These are phyloP conservation scores for Euglossa dilemma DNA, from an alignment of 1,140 invertebrate species.

Conservation along the genomic window DNA sequence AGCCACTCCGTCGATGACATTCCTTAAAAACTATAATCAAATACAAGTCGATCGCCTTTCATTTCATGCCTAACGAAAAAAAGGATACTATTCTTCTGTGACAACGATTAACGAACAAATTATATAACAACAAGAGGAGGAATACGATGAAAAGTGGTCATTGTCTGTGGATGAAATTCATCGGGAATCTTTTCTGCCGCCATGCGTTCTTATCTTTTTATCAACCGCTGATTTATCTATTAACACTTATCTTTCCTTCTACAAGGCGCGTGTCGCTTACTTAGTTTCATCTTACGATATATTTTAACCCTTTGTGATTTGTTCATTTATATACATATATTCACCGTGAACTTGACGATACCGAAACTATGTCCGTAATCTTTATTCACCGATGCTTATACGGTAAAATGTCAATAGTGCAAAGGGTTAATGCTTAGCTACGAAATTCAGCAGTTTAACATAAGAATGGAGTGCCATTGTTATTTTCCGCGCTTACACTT, in stretches of 20 bases:
- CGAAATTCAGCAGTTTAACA: conserved; percentile 23
- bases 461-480: not conserved
- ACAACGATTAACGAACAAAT: conserved; percentile 3
- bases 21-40: not conserved
- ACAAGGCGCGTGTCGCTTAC: conserved; percentile 28
- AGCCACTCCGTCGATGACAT: not conserved
- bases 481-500: conserved; percentile 4
- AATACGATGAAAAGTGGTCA: not conserved
- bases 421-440: conserved; percentile 41
- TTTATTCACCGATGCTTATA: not conserved
- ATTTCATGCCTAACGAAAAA: conserved; percentile 18
- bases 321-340: not conserved
- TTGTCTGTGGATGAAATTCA: conserved; percentile 17
- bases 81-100: conserved; percentile 1
- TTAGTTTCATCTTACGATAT: conserved; percentile 18
- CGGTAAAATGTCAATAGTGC: conserved; percentile 7
- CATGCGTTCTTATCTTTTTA: conserved; percentile 28
- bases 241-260: conserved; percentile 27
- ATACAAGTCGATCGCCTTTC: not conserved
- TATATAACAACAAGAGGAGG: conserved; percentile 1
- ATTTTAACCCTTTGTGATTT: conserved; percentile 47
- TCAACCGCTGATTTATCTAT: conserved; percentile 38
- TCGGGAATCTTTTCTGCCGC: conserved; percentile 21
- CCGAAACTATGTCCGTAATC: not conserved
- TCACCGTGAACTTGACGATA: not conserved